Conservation (phyloP, 2,797 vertebrate species). For the Sebastes hubbsi region DNA sequence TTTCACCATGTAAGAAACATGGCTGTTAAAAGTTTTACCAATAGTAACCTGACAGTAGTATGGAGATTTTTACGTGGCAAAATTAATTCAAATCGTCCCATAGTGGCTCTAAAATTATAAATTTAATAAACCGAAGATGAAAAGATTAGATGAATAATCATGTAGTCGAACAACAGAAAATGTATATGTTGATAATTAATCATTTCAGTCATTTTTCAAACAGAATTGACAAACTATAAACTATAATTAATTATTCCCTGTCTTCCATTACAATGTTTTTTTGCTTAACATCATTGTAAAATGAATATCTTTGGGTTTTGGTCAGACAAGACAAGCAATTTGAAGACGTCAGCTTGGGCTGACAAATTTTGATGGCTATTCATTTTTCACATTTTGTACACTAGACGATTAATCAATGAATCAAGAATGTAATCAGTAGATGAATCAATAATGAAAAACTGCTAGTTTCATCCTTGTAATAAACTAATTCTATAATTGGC, state of each 20-base stretch:
- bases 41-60: neutral
- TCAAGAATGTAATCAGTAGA: neutral
- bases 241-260: neutral
- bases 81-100: constrained; percentile 42
- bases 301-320: neutral
- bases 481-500: constrained; percentile 56
- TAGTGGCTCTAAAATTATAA: constrained; percentile 33
- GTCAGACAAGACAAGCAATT: neutral
- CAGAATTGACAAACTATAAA: neutral
- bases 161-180: neutral
- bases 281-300: neutral
- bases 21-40: neutral
- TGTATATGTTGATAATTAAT: neutral
- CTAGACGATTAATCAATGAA: neutral
- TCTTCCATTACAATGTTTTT: neutral
- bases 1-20: constrained; percentile 23
- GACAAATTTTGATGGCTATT: neutral
- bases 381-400: neutral
- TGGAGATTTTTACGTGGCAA: constrained; percentile 41
- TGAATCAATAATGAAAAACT: neutral
- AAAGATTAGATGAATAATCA: rapidly evolving
- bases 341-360: neutral
- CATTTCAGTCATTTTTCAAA: neutral
- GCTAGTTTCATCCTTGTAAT: neutral
- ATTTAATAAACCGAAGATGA: constrained; percentile 19